Base-by-base conservation (phyloP, 2,797 vertebrate species). In the Lacerta agilis region DNA sequence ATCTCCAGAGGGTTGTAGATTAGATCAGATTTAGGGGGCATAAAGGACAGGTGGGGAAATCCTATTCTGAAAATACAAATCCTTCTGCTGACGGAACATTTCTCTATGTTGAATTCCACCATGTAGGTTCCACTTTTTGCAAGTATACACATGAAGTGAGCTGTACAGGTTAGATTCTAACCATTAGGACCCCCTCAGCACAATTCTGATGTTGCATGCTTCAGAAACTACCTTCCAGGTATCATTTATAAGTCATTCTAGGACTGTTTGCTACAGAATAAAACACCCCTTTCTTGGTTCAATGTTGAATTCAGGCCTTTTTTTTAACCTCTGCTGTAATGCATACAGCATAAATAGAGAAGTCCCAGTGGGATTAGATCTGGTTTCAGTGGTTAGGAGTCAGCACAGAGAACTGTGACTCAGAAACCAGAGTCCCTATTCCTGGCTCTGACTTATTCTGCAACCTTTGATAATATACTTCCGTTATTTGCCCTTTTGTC, bases 361-460 rank as follows among this genome's bases (percentile, higher is more conserved):
- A 45, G 18, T 3, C 33, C 38, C 69, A 87, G 55, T n/a, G 38
- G 10, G 41, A 49, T 18, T 45, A 75, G 86, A 79, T 55, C 25
- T 20, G 0, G 15, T 78, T 55, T 72, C 0, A 86, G 38, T 1
- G 49, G 80, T 82, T 20, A 73, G 27, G 55, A 78, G 27, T 89
- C 78, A 89, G 83, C 71, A 86, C 15, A 86, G 71, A 3, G n/a
- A 36, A 67, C 27, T 1, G n/a, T 80, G 82, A 5, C 20, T 89
- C 83, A 29, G 77, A 79, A 67, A 86, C 75, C 29, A 55, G 25
- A 33, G 5, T 18, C 55, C 5, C 77, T 92, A 69, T 78, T 86
- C 82, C 73, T 84, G 64, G 45, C 1, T 5, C 27, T 86, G 27
- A 79, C 18, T 45, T 80, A 75, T 79, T 88, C 27, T 0, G 1